A percentile compares a stretch with the other conserved stretches of the same genome.
Evolutionary conservation across 2,888 invertebrate genomes (phyloP).

Genomic region (Rhagonycha lutea): DNA sequence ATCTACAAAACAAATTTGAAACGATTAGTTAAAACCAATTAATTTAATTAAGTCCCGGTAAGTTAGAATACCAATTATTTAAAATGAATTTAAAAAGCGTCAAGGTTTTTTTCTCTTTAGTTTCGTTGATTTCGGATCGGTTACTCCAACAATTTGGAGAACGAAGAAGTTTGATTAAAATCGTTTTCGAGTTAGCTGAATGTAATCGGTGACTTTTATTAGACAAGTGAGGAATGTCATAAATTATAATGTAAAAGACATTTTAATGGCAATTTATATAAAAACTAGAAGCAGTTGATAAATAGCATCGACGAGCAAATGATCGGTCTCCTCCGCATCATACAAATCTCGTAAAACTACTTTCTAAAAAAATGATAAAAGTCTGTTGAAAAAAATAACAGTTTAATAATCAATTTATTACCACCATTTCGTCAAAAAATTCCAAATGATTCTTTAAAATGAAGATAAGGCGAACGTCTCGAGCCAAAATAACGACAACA

Average conservation of each 20-base stretch:
- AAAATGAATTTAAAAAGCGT: not conserved
- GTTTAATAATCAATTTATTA: constrained; percentile 5
- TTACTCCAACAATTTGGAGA: not conserved
- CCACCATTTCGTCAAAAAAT: not conserved
- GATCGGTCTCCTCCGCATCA: constrained; percentile 1
- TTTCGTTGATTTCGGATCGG: not conserved
- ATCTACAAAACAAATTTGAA: not conserved
- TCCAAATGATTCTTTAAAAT: not conserved
- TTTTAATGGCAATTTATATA: constrained; percentile 6
- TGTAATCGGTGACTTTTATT: not conserved
- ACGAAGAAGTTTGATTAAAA: not conserved
- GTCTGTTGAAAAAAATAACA: not conserved
- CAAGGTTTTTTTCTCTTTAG: not conserved
- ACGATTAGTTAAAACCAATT: not conserved
- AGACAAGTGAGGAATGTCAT: not conserved
- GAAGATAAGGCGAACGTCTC: constrained; percentile 20
- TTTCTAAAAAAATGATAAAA: constrained; percentile 18
- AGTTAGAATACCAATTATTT: not conserved
- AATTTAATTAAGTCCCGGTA: not conserved
- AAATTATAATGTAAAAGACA: constrained; percentile 7
- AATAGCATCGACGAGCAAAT: constrained; percentile 7
- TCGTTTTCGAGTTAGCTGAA: not conserved
- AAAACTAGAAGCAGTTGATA: constrained; percentile 11
- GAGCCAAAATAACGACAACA: constrained; percentile 36
- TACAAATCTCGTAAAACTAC: constrained; percentile 12